phyloP scores from a whole-genome alignment of 2,888 invertebrate species.

The Andricus curvator region DNA sequence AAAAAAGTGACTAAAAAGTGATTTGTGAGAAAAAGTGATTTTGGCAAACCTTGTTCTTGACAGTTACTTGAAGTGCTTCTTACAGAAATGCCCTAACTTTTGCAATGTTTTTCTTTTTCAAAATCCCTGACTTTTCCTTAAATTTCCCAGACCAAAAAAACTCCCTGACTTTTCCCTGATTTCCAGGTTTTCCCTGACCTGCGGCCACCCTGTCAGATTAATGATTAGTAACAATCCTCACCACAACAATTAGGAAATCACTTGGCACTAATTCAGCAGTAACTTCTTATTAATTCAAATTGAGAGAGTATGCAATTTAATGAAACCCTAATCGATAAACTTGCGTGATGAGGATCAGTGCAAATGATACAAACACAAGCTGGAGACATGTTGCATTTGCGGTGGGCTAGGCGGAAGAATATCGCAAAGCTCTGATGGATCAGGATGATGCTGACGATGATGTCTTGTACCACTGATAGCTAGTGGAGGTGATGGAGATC shows the following conservation, averaged over 20 bases:
- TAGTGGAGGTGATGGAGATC: constrained; percentile 83
- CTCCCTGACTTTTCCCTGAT: too few species aligned
- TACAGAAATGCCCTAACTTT: too few species aligned
- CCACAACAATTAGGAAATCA: too few species aligned
- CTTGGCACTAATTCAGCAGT: not conserved
- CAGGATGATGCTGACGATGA: constrained; percentile 63
- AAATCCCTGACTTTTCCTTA: too few species aligned
- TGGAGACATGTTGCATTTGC: constrained; percentile 76
- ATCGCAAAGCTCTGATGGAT: constrained; percentile 73
- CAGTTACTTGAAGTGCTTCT: too few species aligned
- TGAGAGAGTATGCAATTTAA: not conserved
- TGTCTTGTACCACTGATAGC: constrained; percentile 79
- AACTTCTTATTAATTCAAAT: not conserved
- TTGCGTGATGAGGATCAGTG: constrained; percentile 51
- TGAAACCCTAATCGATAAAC: constrained; percentile 18
- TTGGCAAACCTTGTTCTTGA: too few species aligned
- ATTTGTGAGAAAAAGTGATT: too few species aligned
- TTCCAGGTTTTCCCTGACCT: too few species aligned
- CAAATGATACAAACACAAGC: constrained; percentile 76
- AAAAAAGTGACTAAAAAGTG: too few species aligned
- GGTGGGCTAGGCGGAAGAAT: constrained; percentile 72
- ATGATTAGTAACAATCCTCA: not conserved
- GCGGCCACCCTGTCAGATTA: too few species aligned
- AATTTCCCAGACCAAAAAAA: too few species aligned
- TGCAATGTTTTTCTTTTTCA: too few species aligned